Conservation (phyloP, 2,797 vertebrate genomes). For the Melanotaenia parkinsoni region DNA sequence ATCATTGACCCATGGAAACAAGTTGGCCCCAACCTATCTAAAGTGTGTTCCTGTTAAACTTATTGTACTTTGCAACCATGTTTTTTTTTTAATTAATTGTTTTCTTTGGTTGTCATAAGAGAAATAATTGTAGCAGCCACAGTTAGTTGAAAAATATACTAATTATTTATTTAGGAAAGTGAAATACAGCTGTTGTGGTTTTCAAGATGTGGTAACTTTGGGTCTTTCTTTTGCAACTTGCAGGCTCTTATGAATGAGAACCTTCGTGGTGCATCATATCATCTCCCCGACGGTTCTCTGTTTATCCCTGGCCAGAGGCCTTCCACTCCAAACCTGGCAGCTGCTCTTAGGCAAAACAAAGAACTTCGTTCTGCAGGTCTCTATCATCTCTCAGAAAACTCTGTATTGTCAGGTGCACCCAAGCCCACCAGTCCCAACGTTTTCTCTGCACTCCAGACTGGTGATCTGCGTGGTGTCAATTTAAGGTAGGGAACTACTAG, state of each 20-base stretch:
- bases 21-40: conserved; percentile 68
- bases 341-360: conserved; percentile 75
- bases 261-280: conserved; percentile 76
- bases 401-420: conserved; percentile 67
- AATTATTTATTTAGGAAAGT: neutral
- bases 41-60: conserved; percentile 51
- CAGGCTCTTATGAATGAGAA: conserved; percentile 75
- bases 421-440: conserved; percentile 72
- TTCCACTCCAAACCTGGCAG: conserved; percentile 63
- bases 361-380: conserved; percentile 61
- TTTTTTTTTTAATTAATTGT: neutral
- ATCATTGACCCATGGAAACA: conserved; percentile 80
- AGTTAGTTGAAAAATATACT: neutral
- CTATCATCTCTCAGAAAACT: conserved; percentile 74
- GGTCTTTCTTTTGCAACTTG: conserved; percentile 10
- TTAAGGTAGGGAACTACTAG: conserved; percentile 58
- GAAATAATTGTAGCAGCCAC: neutral
- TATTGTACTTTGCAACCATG: conserved; percentile 2
- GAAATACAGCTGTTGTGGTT: neutral
- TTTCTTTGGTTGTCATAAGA: conserved; percentile 6
- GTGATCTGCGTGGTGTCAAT: conserved; percentile 51
- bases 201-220: conserved; percentile 3
- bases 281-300: conserved; percentile 77
- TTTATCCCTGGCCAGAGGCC: conserved; percentile 78
- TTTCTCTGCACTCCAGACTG: conserved; percentile 51